Conservation (phyloP, 2,797 vertebrate genomes). For the Spondyliosoma cantharus region DNA sequence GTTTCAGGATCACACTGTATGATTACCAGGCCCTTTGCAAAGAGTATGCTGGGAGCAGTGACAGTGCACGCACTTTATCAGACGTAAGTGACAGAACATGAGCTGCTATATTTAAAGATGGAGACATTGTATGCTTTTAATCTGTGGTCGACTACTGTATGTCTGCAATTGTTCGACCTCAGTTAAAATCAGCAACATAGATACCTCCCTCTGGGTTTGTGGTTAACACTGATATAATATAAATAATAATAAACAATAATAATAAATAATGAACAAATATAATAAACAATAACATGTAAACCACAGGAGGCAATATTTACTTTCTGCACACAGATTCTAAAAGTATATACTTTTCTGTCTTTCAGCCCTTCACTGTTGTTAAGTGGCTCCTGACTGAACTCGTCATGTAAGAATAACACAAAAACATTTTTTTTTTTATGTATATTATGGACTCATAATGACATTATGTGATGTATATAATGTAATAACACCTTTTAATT, state of each 20-base stretch:
- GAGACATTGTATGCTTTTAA: neutral
- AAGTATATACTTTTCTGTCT: conserved; percentile 37
- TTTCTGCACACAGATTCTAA: neutral
- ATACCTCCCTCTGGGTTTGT: neutral
- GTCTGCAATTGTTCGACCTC: neutral
- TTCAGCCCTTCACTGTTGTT: conserved; percentile 93
- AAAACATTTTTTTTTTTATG: neutral
- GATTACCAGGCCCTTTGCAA: conserved; percentile 97
- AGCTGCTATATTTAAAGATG: neutral
- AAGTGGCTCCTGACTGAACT: conserved; percentile 98
- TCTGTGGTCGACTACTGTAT: neutral
- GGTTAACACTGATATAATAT: no score
- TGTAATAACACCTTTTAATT: neutral
- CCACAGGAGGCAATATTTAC: neutral
- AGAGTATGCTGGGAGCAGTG: conserved; percentile 94
- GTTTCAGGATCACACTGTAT: conserved; percentile 92
- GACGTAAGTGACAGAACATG: conserved; percentile 87
- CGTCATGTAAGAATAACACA: conserved; percentile 90
- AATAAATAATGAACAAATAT: no score
- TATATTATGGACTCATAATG: neutral
- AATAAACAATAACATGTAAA: conserved; percentile 17
- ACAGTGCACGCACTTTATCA: conserved; percentile 89
- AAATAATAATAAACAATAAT: no score
- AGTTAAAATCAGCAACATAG: neutral
- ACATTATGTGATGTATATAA: no score